Conservation (phyloP, 1,140 invertebrate species). For the Drosophila bifasciata region DNA sequence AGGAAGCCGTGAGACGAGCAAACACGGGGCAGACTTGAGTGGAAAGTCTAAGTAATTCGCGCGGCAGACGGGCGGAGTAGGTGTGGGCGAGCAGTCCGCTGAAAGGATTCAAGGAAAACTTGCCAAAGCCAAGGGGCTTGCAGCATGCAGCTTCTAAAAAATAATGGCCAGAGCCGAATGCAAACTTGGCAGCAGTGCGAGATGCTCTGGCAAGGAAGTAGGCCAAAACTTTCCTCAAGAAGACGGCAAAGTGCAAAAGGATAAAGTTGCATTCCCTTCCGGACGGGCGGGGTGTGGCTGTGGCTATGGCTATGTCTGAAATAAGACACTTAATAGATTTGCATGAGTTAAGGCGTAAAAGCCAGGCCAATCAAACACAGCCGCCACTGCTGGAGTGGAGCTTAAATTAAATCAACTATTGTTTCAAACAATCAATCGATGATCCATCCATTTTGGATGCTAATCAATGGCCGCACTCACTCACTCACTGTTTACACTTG, state of each 20-base stretch:
- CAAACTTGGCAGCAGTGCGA: constrained; percentile 29
- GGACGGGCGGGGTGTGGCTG: constrained; percentile 16
- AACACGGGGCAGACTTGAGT: constrained; percentile 39
- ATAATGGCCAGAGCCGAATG: constrained; percentile 22
- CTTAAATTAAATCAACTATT: too few relatives aligned
- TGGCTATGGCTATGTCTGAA: constrained; percentile 19
- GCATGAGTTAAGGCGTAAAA: constrained; percentile 22
- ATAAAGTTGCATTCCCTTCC: constrained; percentile 21
- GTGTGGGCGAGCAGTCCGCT: constrained; percentile 43
- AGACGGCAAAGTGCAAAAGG: constrained; percentile 34
- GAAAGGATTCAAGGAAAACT: constrained; percentile 64
- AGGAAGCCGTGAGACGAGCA: constrained; percentile 33
- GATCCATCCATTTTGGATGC: too few relatives aligned
- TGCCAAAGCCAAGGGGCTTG: constrained; percentile 49
- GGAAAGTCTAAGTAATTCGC: constrained; percentile 62
- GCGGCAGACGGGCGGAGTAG: constrained; percentile 39
- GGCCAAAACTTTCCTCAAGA: constrained; percentile 48
- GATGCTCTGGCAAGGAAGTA: constrained; percentile 32
- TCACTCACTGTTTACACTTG: too few relatives aligned
- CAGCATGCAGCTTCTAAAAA: constrained; percentile 37
- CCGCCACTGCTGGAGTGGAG: not conserved
- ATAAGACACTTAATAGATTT: constrained; percentile 48
- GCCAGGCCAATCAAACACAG: constrained; percentile 17
- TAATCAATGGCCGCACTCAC: too few relatives aligned
- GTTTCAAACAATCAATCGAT: not conserved